Conservation (phyloP, 2,113 vertebrate species). For the Cynoglossus semilaevis region DNA sequence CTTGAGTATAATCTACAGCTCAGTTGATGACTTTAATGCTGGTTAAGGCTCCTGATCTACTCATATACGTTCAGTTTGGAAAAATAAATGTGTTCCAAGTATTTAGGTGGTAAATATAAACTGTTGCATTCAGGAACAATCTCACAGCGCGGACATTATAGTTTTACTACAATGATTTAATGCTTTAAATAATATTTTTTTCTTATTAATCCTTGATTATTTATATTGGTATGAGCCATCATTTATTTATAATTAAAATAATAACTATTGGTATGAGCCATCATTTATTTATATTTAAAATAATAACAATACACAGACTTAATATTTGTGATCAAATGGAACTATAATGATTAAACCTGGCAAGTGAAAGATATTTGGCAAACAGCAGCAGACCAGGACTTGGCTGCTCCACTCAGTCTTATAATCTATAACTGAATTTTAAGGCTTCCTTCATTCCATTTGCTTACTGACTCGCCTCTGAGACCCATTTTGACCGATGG, state of each 20-base stretch:
- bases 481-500: conserved; percentile 22
- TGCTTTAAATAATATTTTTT: too few species aligned
- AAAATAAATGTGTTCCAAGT: neutral
- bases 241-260: neutral
- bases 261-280: too few species aligned
- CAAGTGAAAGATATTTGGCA: neutral
- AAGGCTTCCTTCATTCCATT: conserved; percentile 11
- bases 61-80: neutral
- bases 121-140: conserved; percentile 49
- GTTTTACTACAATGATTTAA: neutral
- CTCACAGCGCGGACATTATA: neutral
- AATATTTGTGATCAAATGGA: conserved; percentile 7
- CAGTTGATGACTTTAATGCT: neutral
- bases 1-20: conserved; percentile 12
- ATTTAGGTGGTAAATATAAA: conserved; percentile 26
- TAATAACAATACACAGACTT: neutral
- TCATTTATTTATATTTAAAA: neutral
- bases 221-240: too few species aligned
- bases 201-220: too few species aligned
- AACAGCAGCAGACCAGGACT: neutral
- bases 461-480: conserved; percentile 9
- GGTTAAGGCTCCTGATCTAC: neutral
- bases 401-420: neutral
- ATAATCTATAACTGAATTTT: conserved; percentile 10
- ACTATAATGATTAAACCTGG: conserved; percentile 13